Conservation (phyloP, 2,888 invertebrate genomes). For the Oxystoma pomonae region DNA sequence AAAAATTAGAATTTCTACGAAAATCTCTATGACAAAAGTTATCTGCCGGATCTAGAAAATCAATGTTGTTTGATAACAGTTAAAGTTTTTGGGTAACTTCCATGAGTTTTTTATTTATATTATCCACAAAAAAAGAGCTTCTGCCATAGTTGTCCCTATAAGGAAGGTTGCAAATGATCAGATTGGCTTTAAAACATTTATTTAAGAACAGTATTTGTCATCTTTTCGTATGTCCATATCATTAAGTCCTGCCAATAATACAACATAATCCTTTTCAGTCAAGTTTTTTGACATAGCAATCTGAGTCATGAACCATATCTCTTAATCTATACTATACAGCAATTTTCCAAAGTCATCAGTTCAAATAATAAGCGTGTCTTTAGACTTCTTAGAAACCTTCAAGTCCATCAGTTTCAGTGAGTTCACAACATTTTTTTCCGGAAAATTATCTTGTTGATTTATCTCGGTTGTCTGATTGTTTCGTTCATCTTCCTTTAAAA, state of each 20-base stretch:
- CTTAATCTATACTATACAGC: neutral
- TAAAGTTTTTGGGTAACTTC: neutral
- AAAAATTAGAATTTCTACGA: neutral
- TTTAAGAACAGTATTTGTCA: slow-evolving; percentile 7
- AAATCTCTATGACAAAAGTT: too few relatives aligned
- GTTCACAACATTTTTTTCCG: too few relatives aligned
- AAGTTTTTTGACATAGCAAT: neutral
- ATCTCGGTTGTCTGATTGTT: too few relatives aligned
- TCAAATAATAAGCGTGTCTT: neutral
- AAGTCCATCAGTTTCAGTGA: too few relatives aligned
- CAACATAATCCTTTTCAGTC: neutral
- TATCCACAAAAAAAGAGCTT: neutral
- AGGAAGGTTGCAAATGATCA: neutral
- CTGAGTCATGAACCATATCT: neutral
- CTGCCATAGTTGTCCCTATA: neutral
- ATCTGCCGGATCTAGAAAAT: neutral
- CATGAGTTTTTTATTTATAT: neutral
- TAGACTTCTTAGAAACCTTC: neutral
- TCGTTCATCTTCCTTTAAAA: too few relatives aligned
- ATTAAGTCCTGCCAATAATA: neutral
- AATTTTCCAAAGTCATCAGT: neutral
- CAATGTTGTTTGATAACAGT: neutral
- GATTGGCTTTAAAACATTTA: slow-evolving; percentile 1
- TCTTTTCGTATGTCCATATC: neutral
- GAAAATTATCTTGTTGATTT: too few relatives aligned